A percentile compares a stretch with the other conserved stretches of the same genome.
Evolutionary conservation across 2,113 vertebrate genomes (phyloP).

Genomic region (Syngnathus floridae): DNA sequence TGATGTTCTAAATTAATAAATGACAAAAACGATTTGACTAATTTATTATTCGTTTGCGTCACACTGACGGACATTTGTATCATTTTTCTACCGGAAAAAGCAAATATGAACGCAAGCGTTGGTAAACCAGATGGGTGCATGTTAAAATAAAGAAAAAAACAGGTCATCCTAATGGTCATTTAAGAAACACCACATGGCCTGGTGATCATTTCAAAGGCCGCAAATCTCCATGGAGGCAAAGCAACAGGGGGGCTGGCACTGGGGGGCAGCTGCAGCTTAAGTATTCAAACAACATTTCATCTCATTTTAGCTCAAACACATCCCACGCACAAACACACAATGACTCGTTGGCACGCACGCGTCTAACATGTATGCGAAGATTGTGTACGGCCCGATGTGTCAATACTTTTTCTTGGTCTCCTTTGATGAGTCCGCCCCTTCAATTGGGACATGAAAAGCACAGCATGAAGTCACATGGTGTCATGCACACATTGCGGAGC

Average conservation of each 20-base stretch:
- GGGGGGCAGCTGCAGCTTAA: slow-evolving; percentile 5
- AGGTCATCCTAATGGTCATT: background rate
- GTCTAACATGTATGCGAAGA: background rate
- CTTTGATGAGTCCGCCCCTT: slow-evolving; percentile 46
- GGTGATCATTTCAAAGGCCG: background rate
- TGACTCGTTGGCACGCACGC: background rate
- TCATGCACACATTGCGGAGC: background rate
- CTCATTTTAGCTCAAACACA: slow-evolving; percentile 5
- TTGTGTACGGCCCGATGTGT: background rate
- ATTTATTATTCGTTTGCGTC: too few species aligned
- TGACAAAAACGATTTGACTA: background rate
- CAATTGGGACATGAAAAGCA: slow-evolving; percentile 53
- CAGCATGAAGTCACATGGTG: slow-evolving; percentile 41
- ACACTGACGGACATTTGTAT: background rate
- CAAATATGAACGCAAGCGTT: background rate
- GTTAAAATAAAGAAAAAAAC: background rate
- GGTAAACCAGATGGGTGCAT: background rate
- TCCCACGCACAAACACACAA: background rate
- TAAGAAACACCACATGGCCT: background rate
- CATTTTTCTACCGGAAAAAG: background rate
- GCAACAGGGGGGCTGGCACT: background rate
- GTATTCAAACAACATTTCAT: slow-evolving; percentile 18
- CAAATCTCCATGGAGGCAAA: background rate
- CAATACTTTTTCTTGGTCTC: background rate
- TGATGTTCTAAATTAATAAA: too few species aligned